Conservation (phyloP, 2,113 vertebrate species). For the Nipponia nippon region DNA sequence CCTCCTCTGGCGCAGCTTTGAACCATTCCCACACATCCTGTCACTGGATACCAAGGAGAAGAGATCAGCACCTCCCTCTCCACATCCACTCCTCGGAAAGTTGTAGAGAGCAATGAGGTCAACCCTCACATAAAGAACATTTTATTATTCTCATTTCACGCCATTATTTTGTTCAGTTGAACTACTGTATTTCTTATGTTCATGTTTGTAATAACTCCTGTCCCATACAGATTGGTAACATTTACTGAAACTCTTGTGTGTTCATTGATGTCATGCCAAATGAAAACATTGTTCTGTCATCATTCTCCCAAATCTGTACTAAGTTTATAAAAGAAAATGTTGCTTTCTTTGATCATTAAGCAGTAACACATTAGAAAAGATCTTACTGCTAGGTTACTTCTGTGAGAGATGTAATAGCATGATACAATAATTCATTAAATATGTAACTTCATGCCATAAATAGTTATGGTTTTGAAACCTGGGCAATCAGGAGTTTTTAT, state of each 20-base stretch:
- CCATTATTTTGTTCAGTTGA: background rate
- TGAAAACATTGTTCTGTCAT: conserved; percentile 39
- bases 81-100: background rate
- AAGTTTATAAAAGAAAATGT: background rate
- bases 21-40: background rate
- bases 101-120: background rate
- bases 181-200: background rate
- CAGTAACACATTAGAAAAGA: background rate
- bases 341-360: conserved; percentile 29
- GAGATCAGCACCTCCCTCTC: background rate
- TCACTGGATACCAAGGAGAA: background rate
- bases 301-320: background rate
- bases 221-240: background rate
- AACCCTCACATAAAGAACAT: background rate
- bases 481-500: background rate
- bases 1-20: background rate
- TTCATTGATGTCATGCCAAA: conserved; percentile 29
- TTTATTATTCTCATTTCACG: background rate
- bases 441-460: background rate
- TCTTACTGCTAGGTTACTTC: background rate
- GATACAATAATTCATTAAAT: background rate
- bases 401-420: background rate
- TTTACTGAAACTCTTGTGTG: background rate
- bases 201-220: background rate
- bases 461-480: background rate